Base-by-base conservation (phyloP, 2,888 invertebrate genomes). In the Scaptomyza tumidula region DNA sequence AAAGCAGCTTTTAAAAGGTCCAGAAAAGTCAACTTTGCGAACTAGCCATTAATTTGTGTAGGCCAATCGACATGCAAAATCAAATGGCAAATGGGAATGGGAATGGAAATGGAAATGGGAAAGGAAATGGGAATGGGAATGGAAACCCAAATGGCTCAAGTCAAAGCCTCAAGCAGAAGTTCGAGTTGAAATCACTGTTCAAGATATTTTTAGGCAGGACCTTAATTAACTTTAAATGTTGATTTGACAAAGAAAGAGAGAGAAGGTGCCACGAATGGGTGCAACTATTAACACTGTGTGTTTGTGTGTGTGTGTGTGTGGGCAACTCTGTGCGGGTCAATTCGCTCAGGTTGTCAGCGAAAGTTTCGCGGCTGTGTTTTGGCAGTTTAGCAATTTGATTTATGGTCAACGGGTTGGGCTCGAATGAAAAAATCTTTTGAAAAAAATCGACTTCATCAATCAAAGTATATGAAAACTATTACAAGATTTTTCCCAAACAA, bases 361-460 rank as follows among this genome's bases (percentile, higher is more conserved):
- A 76, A 78, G 81, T 71, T 75, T 78, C 44, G 53, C 59, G 35
- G 48, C 61, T 13, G 35, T 61, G 61, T 61, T 61, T 31, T 16
- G 37, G 41, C 57, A 33, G 43, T 60, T 60, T 50, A 57, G 45
- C 64, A 45, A 48, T 27, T 58, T 72, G 78, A 75, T 78, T 79
- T 78, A 75, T 79, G 72, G 10, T 41, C 59, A 31, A 35, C 35
- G 55, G 44, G 50, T 24, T 54, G 75, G 60, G 63, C 48, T 10
- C 11, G 1, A 49, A 49, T 6, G 19, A 33, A 59, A n/a, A 19
- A 50, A 46, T 13, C 13, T 11, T 6, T 9, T 29, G 46, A 24
- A 11, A 14, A 16, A n/a, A 80, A 76, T 77, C 69, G 75, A 65
- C 66, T 80, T 78, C 88, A 86, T 89, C 86, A 79, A 86, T 86